A percentile compares a stretch with the other conserved stretches of the same genome.
Evolutionary conservation across 2,113 vertebrate genomes (phyloP).

Genomic region (Glareola pratincola): DNA sequence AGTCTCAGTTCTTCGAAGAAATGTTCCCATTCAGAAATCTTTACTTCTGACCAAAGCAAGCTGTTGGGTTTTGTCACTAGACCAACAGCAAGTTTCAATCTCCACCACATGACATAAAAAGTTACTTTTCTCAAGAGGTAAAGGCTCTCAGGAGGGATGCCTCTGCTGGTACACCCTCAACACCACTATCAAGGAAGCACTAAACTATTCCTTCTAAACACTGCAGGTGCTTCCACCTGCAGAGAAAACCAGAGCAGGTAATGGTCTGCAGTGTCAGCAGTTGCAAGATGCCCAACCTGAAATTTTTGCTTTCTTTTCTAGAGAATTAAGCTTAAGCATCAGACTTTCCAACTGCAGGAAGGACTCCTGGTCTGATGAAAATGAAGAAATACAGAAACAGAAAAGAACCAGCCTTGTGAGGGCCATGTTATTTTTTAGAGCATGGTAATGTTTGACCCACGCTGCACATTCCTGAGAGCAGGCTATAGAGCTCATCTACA

Average conservation of each 20-base stretch:
- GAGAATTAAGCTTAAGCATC: not conserved
- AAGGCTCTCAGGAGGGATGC: not conserved
- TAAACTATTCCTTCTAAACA: not conserved
- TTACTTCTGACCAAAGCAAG: not conserved
- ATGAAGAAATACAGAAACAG: not conserved
- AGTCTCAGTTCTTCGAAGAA: not conserved
- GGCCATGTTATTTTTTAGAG: not conserved
- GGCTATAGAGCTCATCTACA: not conserved
- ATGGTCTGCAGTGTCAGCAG: not conserved
- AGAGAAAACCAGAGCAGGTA: not conserved
- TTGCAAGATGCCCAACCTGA: not conserved
- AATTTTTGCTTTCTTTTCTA: not conserved
- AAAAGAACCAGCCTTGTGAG: not conserved
- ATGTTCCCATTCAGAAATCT: not conserved
- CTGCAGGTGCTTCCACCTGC: not conserved
- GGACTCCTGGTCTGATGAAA: not conserved
- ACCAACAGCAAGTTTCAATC: not conserved
- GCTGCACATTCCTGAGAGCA: not conserved
- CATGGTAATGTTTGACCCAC: not conserved
- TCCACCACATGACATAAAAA: not conserved
- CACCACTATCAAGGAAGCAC: not conserved
- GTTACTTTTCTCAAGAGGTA: not conserved
- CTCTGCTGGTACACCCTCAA: not conserved
- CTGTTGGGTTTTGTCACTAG: not conserved
- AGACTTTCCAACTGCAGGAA: not conserved